phyloP scores from a whole-genome alignment of 2,888 invertebrate species.

The Hyppa rectilinea region DNA sequence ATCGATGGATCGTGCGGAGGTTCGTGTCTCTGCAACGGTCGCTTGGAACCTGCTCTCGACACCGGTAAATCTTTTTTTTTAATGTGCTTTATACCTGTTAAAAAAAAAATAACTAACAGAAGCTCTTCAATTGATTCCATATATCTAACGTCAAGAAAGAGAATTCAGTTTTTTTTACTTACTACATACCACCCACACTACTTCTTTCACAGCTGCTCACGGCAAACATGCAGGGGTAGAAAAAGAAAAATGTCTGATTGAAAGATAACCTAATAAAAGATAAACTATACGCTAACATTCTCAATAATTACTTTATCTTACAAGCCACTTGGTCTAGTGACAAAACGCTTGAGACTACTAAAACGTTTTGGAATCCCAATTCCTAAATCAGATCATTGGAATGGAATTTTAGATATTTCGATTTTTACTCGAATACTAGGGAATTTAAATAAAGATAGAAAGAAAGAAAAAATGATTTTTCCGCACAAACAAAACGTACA shows the following conservation, averaged over 20 bases:
- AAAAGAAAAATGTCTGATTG: constrained; percentile 4
- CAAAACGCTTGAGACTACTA: not conserved
- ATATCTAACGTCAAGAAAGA: not conserved
- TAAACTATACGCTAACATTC: not conserved
- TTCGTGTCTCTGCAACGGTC: too few species aligned
- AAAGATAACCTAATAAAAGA: constrained; percentile 11
- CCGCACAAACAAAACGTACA: too few species aligned
- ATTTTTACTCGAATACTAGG: constrained; percentile 4
- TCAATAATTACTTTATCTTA: constrained; percentile 13
- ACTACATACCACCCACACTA: constrained; percentile 3
- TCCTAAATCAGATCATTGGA: not conserved
- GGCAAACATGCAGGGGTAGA: not conserved
- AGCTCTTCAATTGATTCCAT: not conserved
- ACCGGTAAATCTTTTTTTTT: too few species aligned
- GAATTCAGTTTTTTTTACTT: constrained; percentile 1
- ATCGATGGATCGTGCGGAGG: too few species aligned
- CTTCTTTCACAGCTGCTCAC: not conserved
- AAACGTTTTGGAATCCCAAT: constrained; percentile 1
- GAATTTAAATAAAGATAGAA: not conserved
- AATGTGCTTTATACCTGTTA: too few species aligned
- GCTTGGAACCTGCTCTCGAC: too few species aligned
- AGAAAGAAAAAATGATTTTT: too few species aligned
- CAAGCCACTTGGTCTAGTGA: not conserved
- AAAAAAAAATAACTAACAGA: not conserved
- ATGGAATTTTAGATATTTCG: not conserved